Base-by-base conservation (phyloP, 2,888 invertebrate genomes). In the Drosophila subquinaria region DNA sequence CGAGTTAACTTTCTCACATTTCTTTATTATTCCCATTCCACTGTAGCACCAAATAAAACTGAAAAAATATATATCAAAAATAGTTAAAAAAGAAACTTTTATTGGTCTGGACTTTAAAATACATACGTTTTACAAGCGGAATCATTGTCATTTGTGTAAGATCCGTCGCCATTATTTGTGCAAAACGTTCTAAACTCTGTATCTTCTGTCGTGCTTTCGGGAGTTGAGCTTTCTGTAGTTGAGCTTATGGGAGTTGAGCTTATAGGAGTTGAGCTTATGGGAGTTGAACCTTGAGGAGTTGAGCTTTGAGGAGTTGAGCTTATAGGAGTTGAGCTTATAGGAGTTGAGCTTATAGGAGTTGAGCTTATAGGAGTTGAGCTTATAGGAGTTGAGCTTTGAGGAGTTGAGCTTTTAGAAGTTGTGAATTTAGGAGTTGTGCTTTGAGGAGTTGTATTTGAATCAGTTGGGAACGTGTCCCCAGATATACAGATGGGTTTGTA, bases 121-220 rank as follows among this genome's bases (percentile, higher is more conserved):
- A 45, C 52, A 51, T 62, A 82, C 81, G 61, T 40, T 27, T 38
- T 69, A 6, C 82, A 84, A 6, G 55, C 66, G 5, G 81, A 63
- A 68, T 82, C 81, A 8, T 52, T 36, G 11, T 47, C 3, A 51
- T 88, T 78, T 23, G 33, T 35, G 43, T 40, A 51, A 17, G 0
- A 10, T 0, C 11, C 43, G n/a, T 23, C 3, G 0, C 53, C 50
- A 5, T 15, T 20, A 0, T 9, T 2, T 1, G 11, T 2, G 30
- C 76, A 76, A 30, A 42, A 69, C n/a, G 3, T 1, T 47, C 8
- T 30, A 3, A 11, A 56, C 20, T 33, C 4, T 10, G 33, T 27
- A 53, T 68, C 43, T 4, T 47, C 30, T 0, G 53, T 51, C 4
- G 36, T 50, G 9, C 10, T 27, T 2, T 3, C n/a, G 9, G 51